Base-by-base conservation (phyloP, 2,797 vertebrate species). In the Pipistrellus pipistrellus region DNA sequence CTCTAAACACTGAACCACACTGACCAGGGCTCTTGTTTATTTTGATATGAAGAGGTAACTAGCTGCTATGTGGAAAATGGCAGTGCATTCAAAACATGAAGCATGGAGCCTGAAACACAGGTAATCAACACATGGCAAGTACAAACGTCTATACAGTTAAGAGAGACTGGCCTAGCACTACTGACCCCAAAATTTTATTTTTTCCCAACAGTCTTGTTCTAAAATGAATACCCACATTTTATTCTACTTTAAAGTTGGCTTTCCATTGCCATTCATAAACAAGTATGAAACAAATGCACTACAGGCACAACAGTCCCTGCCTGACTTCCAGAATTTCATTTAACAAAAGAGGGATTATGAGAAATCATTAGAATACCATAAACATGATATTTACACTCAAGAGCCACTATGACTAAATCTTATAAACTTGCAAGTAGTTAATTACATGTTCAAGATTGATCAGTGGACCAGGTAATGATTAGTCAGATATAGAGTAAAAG, bases 361-460 rank as follows among this genome's bases (percentile, higher is more conserved):
- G 72, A 92, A 94, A 80, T 86, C 90, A 88, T 95, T 90, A 94
- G 88, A 93, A 85, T 71, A 88, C 46, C 68, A 93, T 66, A 92
- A 94, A 90, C 48, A 71, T 62, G 41, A 94, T 76, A 85, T 32
- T 85, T 75, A 88, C 38, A 85, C 83, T 88, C 53, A 95, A 95
- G 30, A 82, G 69, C 72, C 46, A 95, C 64, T 92, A 55, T 72
- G 46, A 48, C 46, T 91, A 94, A 95, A 92, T 90, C 64, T 57
- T 88, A 21, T 71, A 57, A 94, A 94, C 59, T 92, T 83, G 14
- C 57, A 91, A 86, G 48, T 81, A 27, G 81, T 77, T 95, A 95
- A 95, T 83, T 91, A 81, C 53, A 93, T 38, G 44, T 83, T 88
- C 84, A 77, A 81, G 80, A 96, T 35, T 80, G 73, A 91, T 91